A percentile compares a stretch with the other conserved stretches of the same genome.
These are phyloP conservation scores for Teleogryllus occipitalis DNA, from an alignment of 1,140 invertebrate species.

Conservation along the genomic window DNA sequence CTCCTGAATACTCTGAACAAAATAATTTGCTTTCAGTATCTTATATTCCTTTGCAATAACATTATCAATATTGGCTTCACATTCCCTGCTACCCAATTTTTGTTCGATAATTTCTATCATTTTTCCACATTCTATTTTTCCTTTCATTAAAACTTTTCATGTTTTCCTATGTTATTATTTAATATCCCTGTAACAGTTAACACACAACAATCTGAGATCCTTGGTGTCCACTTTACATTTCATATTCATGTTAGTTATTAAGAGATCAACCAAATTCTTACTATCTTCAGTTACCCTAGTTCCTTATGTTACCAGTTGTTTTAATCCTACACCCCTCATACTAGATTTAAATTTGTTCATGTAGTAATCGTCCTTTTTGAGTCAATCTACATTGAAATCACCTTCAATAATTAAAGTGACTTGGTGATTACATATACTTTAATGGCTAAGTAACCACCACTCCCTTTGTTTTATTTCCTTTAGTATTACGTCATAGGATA, in stretches of 20 bases:
- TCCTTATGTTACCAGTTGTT: not conserved
- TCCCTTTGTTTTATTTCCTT: not conserved
- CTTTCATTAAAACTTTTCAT: slow-evolving; percentile 16
- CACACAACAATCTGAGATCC: not conserved
- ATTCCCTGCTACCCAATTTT: too few relatives aligned
- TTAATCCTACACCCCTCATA: not conserved
- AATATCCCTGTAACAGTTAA: slow-evolving; percentile 4
- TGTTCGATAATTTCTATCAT: not conserved
- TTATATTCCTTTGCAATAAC: too few relatives aligned
- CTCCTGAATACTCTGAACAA: too few relatives aligned
- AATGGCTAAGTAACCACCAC: not conserved
- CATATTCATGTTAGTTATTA: not conserved
- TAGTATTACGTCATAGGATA: not conserved
- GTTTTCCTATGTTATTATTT: slow-evolving; percentile 4
- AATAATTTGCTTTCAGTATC: too few relatives aligned
- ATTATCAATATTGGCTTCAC: too few relatives aligned
- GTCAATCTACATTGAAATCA: not conserved
- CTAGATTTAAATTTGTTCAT: not conserved
- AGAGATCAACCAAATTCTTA: not conserved
- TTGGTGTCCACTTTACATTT: not conserved
- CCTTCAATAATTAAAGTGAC: too few relatives aligned
- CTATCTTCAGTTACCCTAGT: not conserved
- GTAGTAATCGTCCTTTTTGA: not conserved
- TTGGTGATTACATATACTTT: not conserved
- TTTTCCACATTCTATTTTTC: slow-evolving; percentile 8